A percentile compares a stretch with the other conserved stretches of the same genome.
Conservation (phyloP, 35 echinoderm and acorn worm species). For the Eucidaris tribuloides region DNA sequence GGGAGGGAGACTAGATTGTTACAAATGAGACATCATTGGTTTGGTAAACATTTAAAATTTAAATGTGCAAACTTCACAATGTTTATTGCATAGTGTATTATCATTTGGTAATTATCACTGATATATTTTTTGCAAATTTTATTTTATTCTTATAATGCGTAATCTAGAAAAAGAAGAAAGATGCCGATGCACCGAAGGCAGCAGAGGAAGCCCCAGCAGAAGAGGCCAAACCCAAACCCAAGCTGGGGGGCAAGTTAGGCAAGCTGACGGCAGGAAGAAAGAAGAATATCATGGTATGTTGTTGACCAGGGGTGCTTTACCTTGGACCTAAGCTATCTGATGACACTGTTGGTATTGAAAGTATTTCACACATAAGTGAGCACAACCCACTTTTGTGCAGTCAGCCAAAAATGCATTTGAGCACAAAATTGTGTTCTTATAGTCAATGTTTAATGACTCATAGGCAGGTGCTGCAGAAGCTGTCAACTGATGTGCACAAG, state of each 20-base stretch:
- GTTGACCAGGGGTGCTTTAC: too few species aligned
- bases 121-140: not conserved
- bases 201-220: not conserved
- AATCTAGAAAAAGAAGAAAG: not conserved
- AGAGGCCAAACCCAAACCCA: conserved; percentile 10
- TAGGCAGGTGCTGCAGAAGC: too few species aligned
- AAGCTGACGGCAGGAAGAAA: conserved; percentile 14
- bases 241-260: conserved; percentile 3
- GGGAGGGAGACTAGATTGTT: not conserved
- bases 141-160: conserved; percentile 1
- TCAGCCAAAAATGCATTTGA: too few species aligned
- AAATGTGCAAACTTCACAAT: not conserved
- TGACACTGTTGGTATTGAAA: too few species aligned
- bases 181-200: not conserved
- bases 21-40: not conserved
- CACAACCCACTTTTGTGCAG: too few species aligned
- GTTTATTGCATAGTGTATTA: not conserved
- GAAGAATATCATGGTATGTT: conserved; percentile 28
- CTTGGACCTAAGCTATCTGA: too few species aligned
- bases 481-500: too few species aligned
- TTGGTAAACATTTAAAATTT: not conserved
- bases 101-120: not conserved
- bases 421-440: too few species aligned
- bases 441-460: too few species aligned
- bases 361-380: too few species aligned